Evolutionary conservation across 2,888 invertebrate species (phyloP).

Genomic region (Lapara coniferarum): DNA sequence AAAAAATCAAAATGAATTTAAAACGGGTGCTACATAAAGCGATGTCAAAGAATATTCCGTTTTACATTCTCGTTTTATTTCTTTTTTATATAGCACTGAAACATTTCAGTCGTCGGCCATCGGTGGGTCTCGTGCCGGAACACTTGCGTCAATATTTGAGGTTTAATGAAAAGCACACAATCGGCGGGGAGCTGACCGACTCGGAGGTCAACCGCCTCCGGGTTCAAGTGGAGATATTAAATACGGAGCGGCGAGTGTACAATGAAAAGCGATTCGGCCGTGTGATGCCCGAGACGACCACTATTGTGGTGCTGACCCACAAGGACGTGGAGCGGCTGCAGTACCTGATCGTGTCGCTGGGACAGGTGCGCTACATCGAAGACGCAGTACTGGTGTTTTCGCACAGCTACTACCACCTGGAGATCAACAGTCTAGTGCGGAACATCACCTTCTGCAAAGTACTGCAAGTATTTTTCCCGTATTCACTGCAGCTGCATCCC

Average conservation of each 20-base stretch:
- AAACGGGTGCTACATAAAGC: slow-evolving; percentile 34
- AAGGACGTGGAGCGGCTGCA: slow-evolving; percentile 46
- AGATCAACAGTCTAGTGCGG: slow-evolving; percentile 45
- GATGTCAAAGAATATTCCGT: slow-evolving; percentile 35
- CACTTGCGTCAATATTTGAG: slow-evolving; percentile 35
- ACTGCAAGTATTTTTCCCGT: slow-evolving; percentile 60
- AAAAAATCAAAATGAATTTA: slow-evolving; percentile 37
- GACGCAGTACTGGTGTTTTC: slow-evolving; percentile 55
- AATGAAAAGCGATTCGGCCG: slow-evolving; percentile 40
- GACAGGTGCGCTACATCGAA: slow-evolving; percentile 47
- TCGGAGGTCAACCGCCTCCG: slow-evolving; percentile 33
- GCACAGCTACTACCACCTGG: slow-evolving; percentile 52
- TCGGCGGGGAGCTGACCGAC: slow-evolving; percentile 20
- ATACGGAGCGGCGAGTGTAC: slow-evolving; percentile 41
- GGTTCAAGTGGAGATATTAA: slow-evolving; percentile 39
- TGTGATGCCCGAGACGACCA: slow-evolving; percentile 38
- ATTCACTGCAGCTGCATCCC: slow-evolving; percentile 56
- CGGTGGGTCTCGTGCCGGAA: slow-evolving; percentile 28
- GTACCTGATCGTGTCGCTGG: slow-evolving; percentile 51
- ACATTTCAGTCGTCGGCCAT: slow-evolving; percentile 10
- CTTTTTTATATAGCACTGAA: slow-evolving; percentile 32
- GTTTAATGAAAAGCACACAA: slow-evolving; percentile 30
- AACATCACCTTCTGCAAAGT: slow-evolving; percentile 56
- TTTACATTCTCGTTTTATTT: slow-evolving; percentile 36
- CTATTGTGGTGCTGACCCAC: slow-evolving; percentile 49